A percentile compares a stretch with the other conserved stretches of the same genome.
These are phyloP conservation scores for Silurus lanzhouensis DNA, from an alignment of 2,797 vertebrate species.

Conservation along the genomic window DNA sequence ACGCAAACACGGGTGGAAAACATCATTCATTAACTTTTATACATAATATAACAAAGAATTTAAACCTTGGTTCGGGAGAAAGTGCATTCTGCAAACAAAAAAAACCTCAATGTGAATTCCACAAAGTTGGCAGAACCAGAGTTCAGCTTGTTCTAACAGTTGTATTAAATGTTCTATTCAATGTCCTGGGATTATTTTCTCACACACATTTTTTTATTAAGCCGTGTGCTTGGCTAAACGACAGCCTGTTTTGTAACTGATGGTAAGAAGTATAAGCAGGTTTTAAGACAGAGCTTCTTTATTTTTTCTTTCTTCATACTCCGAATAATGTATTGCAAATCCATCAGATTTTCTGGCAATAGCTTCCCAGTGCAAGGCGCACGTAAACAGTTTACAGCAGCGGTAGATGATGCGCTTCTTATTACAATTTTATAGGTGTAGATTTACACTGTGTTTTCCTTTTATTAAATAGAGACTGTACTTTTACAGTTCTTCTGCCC, in stretches of 20 bases:
- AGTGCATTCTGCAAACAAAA: not conserved
- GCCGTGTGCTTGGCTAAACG: not conserved
- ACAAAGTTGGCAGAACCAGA: not conserved
- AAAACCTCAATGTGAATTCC: not conserved
- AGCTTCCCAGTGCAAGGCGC: too few relatives aligned
- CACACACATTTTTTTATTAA: not conserved
- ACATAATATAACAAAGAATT: not conserved
- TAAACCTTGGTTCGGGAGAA: not conserved
- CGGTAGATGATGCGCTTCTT: not conserved
- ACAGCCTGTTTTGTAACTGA: not conserved
- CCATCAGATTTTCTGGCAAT: not conserved
- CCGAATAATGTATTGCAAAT: not conserved
- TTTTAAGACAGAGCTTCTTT: not conserved
- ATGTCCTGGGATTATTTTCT: slow-evolving; percentile 44
- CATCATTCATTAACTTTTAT: not conserved
- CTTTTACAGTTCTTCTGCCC: too few relatives aligned
- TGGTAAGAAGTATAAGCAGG: not conserved
- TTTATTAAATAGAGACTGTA: not conserved
- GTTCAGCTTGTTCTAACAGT: slow-evolving; percentile 25
- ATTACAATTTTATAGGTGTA: not conserved
- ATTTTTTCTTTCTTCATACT: not conserved
- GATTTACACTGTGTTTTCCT: not conserved
- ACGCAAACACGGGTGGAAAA: not conserved
- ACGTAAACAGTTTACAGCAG: not conserved
- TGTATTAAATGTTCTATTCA: slow-evolving; percentile 38